Evolutionary conservation across 2,113 vertebrate species (phyloP), one percentile per base, ranked within the genome.

Genomic region (Lepus americanus): DNA sequence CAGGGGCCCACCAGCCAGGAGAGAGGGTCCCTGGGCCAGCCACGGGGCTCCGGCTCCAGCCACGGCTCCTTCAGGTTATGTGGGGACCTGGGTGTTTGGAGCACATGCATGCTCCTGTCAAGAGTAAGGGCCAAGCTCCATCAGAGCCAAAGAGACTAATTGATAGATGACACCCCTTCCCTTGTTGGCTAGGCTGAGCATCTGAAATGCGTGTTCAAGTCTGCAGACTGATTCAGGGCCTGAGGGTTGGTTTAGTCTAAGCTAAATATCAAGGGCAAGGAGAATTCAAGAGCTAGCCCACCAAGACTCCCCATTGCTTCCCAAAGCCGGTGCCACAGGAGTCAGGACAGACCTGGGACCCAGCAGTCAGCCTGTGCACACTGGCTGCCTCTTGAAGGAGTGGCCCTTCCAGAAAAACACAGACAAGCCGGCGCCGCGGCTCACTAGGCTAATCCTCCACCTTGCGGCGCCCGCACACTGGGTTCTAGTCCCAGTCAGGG

Each of bases 21-120:
- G 66, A 5, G 19, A 19, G 44, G 33, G 20, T n/a, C 19, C 8
- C 8, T n/a, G 39, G 78, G 27, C 59, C 49, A 64, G 74, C 11
- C 36, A 20, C 12, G 13, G 53, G n/a, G 11, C 23, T 36, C 16
- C 78, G 49, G 73, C 66, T 49, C 20, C 39, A 17, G 79, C 9
- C 22, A 2, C 61, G 0, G 0, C n/a, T 67, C 27, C 44, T 3
- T 8, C 17, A 2, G 67, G 3, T 25, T 16, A 31, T 67, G 49
- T 0, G 0, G 29, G 49, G 23, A 23, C 44, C 36, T 67, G 64
- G 8, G n/a, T 23, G 6, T 22, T 23, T 61, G 27, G 19, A 61
- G 49, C 14, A 9, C 33, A 13, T 3, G 13, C 33, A 13, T 3
- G 13, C 72, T 88, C 29, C 51, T 72, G 25, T 49, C 66, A 51